Percentiles rank a stretch among this genome's conserved stretches.
Conservation (phyloP, 2,797 vertebrate species). For the Arremon aurantiirostris region DNA sequence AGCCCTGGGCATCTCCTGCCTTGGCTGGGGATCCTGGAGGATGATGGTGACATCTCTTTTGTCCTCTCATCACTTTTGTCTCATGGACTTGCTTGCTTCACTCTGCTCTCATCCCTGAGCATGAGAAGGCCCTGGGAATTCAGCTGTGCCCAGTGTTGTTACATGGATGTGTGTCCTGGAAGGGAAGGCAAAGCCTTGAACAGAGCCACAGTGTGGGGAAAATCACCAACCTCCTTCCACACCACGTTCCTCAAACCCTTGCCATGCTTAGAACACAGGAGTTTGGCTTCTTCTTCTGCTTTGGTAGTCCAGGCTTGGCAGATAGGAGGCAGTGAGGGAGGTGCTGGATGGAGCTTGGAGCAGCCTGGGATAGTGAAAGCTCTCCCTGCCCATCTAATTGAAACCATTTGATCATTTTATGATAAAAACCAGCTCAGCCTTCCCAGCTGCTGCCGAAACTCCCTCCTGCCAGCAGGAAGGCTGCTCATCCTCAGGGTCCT, state of each 20-base stretch:
- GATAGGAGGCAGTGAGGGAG: neutral
- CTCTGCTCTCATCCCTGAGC: neutral
- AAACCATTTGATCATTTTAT: neutral
- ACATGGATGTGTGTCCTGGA: neutral
- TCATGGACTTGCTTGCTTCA: neutral
- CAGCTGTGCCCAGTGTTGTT: neutral
- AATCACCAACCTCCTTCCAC: neutral
- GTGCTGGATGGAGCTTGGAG: rapidly evolving
- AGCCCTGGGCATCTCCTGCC: neutral
- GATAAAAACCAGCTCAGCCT: neutral
- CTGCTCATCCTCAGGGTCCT: neutral
- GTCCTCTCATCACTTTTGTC: neutral
- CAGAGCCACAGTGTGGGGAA: rapidly evolving
- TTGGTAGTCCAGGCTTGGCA: neutral
- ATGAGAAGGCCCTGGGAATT: neutral
- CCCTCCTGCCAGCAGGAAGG: neutral
- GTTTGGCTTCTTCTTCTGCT: neutral
- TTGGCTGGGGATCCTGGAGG: neutral
- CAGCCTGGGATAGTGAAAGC: rapidly evolving
- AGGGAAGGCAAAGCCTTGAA: neutral
- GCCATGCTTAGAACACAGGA: neutral
- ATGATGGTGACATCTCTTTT: neutral
- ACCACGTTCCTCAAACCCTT: neutral
- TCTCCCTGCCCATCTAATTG: neutral
- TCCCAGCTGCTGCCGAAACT: neutral